Evolutionary conservation across 2,113 vertebrate species (phyloP), one percentile per base, ranked within the genome.

Genomic region (Montifringilla adamsi): DNA sequence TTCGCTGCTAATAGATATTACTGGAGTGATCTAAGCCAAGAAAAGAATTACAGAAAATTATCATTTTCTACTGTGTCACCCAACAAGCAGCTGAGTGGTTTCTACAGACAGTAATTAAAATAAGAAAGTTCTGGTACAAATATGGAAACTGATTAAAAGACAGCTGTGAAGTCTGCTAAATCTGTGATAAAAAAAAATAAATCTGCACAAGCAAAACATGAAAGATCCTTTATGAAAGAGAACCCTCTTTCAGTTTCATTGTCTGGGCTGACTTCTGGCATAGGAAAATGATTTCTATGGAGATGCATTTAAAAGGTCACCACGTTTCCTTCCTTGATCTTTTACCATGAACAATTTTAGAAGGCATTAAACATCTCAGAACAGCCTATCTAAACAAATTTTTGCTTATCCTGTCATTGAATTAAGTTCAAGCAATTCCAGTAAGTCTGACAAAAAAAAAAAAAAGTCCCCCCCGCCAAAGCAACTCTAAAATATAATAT

Each of bases 261-360:
- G 72, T 90, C 90, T 47, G 35, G 46, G 47, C 43, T 64, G 92
- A 88, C 63, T 92, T 60, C 85, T 95, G 92, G 82, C 64, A 17
- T 44, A 84, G 85, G 68, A 90, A 95, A 92, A 90, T 24, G 56
- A 78, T 59, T 67, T 94, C 55, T 75, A 24, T 31, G 52, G 92
- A 67, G 72, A 87, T 91, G 67, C 90, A 27, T 27, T 85, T 50
- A 17, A 96, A 96, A 95, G 92, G 95, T 96, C 94, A 96, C 13
- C 1, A 75, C 27, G 72, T 63, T 96, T 96, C 92, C 95, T 95
- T 96, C 90, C 96, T 96, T 81, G 6, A 90, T 95, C 75, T 94
- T 93, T 50, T 60, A 95, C 50, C 68, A 67, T 22, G 79, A 94
- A 50, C 92, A 44, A 86, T 94, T 97, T 96, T 94, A 91, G 90